Base-by-base conservation (phyloP, 2,113 vertebrate species). In the Neoarius graeffei region DNA sequence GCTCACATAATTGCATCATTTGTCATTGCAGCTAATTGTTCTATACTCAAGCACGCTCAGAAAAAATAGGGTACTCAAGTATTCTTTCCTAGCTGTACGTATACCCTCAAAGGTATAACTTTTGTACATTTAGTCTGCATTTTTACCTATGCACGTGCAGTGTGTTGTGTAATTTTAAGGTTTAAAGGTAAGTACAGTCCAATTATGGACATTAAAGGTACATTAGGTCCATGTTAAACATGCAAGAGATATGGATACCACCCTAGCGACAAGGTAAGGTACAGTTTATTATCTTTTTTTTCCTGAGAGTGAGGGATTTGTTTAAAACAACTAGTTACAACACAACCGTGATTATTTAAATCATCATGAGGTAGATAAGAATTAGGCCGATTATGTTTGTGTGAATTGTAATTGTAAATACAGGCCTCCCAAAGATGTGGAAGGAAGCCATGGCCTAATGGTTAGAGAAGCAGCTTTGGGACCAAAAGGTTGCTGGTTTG, bases 1-100 rank as follows among this genome's bases (percentile, higher is more conserved):
- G 23, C 48, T 77, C 54, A 81, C 2, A 56, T 56, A 81, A 81
- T 57, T 81, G 77, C 77, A 81, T 59, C 17, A 81, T 30, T 54
- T 79, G 52, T 15, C 74, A 54, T 54, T 77, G 8, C 74, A n/a
- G 74, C 5, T 20, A 42, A 17, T 19, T 73, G 30, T 1, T 7
- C 74, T 52, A 25, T 52, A 52, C 23, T n/a, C 10, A 50, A 50
- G 73, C 9, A 50, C 10, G 1, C 20, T 50, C 19, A 13, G 19
- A 77, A 77, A 25, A 35, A n/a, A 52, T 35, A 35, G 10, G 73
- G 73, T 25, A 23, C 14, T 77, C 5, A 52, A 77, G 10, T 25
- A 25, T 7, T 23, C 50, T 15, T 54, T 77, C 50, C 71, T 74
- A 50, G 71, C 42, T 50, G 42, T 73, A 73, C 17, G 42, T 19